Evolutionary conservation across 2,888 invertebrate species (phyloP), one percentile per base, ranked within the genome.

Genomic region (Ormyrus rosae): DNA sequence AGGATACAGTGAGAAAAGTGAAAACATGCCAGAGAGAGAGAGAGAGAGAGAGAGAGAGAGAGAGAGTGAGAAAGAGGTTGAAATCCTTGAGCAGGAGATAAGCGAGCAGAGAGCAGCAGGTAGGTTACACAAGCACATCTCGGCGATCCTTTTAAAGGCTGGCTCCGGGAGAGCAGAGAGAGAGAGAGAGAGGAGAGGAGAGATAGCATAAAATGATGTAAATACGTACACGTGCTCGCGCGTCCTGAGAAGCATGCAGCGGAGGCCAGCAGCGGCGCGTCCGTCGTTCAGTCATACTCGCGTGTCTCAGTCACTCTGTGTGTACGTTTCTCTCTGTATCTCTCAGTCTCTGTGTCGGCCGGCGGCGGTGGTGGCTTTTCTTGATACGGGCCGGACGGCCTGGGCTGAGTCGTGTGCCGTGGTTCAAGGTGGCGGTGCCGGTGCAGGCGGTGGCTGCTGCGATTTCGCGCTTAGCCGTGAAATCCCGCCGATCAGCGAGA

Each of bases 151-250:
- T 56, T 56, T 56, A 56, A 56, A 56, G 56, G 6, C 56, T n/a
- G 10, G 6, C 56, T 56, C 6, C 56, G 6, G n/a, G 8, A 50
- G 53, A 63, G 63, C 9, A 46, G 46, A 45, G 63, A 45, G n/a
- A 45, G 45, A 67, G 19, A 19, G 19, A 19, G 5, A n/a, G 58
- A 70, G 45, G 50, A 70, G 46, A 34, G 34, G 34, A 34, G 34
- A 34, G 34, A 34, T 34, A 34, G 34, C 34, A 34, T 34, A 34
- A 34, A 34, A 34, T 34, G 34, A 34, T 34, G 34, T 34, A 61
- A 71, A 67, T 55, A 74, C 55, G 65, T 74, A 74, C 74, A 74
- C 74, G 74, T 74, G 74, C 74, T 74, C 55, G 64, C 74, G 58
- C 46, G 48, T 74, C 74, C 74, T 48, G 74, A 65, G 55, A 58